Evolutionary conservation across 53 echinoderm and acorn worm genomes (phyloP).

Genomic region (Glandiceps talaboti): DNA sequence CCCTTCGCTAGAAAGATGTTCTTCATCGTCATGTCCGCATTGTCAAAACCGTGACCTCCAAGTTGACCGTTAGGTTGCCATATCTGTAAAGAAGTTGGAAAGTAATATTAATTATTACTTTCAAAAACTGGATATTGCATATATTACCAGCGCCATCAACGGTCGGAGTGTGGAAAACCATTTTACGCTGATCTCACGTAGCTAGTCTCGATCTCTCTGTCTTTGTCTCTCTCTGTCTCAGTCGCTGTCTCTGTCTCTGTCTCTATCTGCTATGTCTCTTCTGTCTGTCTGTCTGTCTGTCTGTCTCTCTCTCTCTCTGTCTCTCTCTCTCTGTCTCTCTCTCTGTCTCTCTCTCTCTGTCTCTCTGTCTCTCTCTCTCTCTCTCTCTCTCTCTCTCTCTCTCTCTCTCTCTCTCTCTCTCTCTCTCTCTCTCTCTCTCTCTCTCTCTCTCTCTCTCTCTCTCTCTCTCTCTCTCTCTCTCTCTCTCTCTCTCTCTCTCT

Average conservation of each 20-base stretch:
- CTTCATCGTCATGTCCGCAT: constrained; percentile 55
- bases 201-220: no score
- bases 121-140: no score
- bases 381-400: neutral
- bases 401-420: neutral
- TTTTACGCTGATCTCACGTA: no score
- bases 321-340: neutral
- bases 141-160: no score
- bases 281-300: constrained; percentile 1
- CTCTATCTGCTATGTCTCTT: constrained; percentile 8
- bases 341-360: neutral
- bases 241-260: no score
- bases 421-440: neutral
- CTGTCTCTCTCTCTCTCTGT: neutral
- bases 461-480: neutral
- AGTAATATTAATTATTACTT: no score
- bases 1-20: constrained; percentile 76
- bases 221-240: no score
- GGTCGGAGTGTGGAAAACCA: no score
- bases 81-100: no score
- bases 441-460: constrained; percentile 2
- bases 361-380: neutral
- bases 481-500: neutral
- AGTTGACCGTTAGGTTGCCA: no score
- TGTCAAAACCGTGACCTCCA: constrained; percentile 84